These are phyloP conservation scores for Tortrix viridana DNA, from an alignment of 2,888 invertebrate genomes.

Conservation along the genomic window DNA sequence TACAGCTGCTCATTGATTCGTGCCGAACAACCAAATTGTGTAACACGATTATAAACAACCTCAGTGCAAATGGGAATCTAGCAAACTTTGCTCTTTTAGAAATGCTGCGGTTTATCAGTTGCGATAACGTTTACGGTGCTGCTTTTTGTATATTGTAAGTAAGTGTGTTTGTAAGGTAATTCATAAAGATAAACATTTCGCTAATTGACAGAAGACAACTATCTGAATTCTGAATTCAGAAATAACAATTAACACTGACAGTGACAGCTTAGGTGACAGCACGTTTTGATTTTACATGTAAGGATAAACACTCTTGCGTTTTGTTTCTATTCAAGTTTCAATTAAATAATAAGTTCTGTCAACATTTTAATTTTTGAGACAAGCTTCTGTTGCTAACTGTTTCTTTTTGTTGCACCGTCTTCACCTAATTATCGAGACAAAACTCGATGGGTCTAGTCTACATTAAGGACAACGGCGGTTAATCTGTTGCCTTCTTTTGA, in stretches of 20 bases:
- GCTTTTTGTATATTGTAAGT: background rate
- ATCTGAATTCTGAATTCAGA: no score
- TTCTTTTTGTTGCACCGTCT: no score
- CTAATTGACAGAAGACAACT: constrained; percentile 1
- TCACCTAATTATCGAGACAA: no score
- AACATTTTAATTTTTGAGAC: no score
- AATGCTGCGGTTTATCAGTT: constrained; percentile 13
- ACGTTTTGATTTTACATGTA: no score
- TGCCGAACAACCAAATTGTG: constrained; percentile 31
- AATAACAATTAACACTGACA: constrained; percentile 19
- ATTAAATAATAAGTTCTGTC: no score
- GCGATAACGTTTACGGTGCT: constrained; percentile 5
- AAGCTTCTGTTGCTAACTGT: no score
- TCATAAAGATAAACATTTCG: constrained; percentile 22
- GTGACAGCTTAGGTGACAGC: constrained; percentile 5
- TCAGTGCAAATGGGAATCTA: constrained; percentile 7
- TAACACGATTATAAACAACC: constrained; percentile 32
- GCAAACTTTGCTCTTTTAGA: background rate
- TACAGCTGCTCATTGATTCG: constrained; percentile 30
- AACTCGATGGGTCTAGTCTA: no score
- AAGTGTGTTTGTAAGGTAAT: background rate
- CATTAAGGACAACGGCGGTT: no score
- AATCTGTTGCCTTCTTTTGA: no score
- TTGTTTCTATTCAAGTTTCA: no score
- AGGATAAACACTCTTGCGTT: no score